Percentiles rank a stretch among this genome's conserved stretches.
Evolutionary conservation across 2,113 vertebrate genomes (phyloP).

Genomic region (Anthoscopus minutus): DNA sequence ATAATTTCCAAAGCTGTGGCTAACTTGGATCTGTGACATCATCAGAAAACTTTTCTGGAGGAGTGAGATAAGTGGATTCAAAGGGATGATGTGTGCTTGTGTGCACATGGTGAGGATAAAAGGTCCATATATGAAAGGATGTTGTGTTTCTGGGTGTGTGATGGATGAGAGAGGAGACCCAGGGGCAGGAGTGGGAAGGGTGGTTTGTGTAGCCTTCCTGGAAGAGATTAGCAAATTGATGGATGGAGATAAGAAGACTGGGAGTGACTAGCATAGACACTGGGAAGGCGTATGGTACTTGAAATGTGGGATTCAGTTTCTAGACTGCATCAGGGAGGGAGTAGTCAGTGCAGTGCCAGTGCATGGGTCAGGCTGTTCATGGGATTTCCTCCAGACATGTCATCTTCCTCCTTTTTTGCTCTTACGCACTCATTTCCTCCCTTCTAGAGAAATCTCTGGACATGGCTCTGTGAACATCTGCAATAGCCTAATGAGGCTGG

Average conservation of each 20-base stretch:
- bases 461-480: neutral
- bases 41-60: neutral
- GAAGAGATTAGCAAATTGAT: neutral
- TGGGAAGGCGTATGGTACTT: neutral
- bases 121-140: neutral
- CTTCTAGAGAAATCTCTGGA: neutral
- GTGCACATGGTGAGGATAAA: neutral
- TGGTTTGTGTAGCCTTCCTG: neutral
- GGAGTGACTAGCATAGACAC: neutral
- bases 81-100: neutral
- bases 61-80: neutral
- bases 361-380: neutral
- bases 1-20: neutral
- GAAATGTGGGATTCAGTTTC: neutral
- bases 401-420: constrained; percentile 20
- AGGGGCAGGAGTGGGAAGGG: neutral
- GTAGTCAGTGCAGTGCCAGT: neutral
- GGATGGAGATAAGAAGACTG: neutral
- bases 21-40: neutral
- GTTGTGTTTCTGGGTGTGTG: neutral
- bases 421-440: neutral
- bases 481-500: neutral
- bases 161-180: neutral
- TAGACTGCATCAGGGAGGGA: neutral
- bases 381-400: neutral